Percentiles rank a stretch among this genome's conserved stretches.
These are phyloP conservation scores for Ptychobarbus kaznakovi DNA, from an alignment of 2,797 vertebrate genomes.

Conservation along the genomic window DNA sequence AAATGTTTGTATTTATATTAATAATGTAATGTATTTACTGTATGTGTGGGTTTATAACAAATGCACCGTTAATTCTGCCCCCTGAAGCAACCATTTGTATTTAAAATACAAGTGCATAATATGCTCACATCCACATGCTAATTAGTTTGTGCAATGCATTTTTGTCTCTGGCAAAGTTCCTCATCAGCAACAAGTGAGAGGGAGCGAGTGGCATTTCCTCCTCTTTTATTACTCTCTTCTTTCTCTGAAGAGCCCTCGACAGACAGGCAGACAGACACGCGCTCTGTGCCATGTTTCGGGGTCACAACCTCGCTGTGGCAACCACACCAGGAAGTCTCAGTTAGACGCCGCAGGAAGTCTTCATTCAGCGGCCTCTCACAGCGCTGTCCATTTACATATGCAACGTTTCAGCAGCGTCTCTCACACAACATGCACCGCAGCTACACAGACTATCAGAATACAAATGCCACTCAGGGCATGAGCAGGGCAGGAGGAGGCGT, in stretches of 20 bases:
- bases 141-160: conserved; percentile 5
- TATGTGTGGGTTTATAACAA: conserved; percentile 1
- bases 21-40: background rate
- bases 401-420: conserved; percentile 67
- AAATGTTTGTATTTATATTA: background rate
- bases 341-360: conserved; percentile 62
- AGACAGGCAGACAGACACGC: conserved; percentile 57
- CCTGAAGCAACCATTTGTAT: conserved; percentile 66
- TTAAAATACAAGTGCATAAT: conserved; percentile 66
- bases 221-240: conserved; percentile 30
- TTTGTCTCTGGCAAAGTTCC: conserved; percentile 23
- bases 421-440: conserved; percentile 53
- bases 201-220: conserved; percentile 24
- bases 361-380: conserved; percentile 61
- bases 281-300: conserved; percentile 64
- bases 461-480: conserved; percentile 80
- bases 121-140: conserved; percentile 8
- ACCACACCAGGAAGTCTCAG: conserved; percentile 59
- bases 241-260: conserved; percentile 31
- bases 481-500: conserved; percentile 71
- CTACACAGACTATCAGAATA: conserved; percentile 65
- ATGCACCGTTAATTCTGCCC: conserved; percentile 46
- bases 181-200: conserved; percentile 50
- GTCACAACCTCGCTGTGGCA: conserved; percentile 60
- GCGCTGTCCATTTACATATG: conserved; percentile 71